Evolutionary conservation across 2,113 vertebrate species (phyloP).

Genomic region (Saguinus midas): DNA sequence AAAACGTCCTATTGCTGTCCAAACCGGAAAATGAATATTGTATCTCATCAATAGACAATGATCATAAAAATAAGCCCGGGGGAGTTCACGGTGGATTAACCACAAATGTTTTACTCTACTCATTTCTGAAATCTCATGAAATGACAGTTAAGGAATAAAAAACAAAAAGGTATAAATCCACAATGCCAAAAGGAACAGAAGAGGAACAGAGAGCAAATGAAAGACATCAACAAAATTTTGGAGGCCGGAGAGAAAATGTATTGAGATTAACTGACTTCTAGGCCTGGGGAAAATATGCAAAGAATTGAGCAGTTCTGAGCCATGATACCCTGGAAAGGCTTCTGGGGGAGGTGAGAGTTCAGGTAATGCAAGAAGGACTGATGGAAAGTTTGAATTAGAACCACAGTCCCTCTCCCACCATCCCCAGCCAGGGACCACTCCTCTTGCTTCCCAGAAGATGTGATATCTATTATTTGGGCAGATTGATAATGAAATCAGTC

Average conservation of each 20-base stretch:
- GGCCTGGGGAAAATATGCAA: not conserved
- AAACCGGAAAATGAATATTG: slow-evolving; percentile 9
- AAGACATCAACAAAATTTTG: not conserved
- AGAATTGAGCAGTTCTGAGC: not conserved
- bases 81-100: slow-evolving; percentile 40
- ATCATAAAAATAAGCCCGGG: slow-evolving; percentile 38
- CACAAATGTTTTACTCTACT: not conserved
- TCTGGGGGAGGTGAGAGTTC: not conserved
- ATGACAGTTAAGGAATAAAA: slow-evolving; percentile 11
- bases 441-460: not conserved
- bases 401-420: not conserved
- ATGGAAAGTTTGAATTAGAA: not conserved
- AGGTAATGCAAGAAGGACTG: not conserved
- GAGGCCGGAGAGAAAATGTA: not conserved
- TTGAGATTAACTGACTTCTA: not conserved
- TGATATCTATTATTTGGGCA: not conserved
- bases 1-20: slow-evolving; percentile 21
- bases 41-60: slow-evolving; percentile 18
- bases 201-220: not conserved
- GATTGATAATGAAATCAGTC: not conserved
- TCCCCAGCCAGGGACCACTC: not conserved
- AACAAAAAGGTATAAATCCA: not conserved
- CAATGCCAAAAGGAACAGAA: not conserved
- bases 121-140: slow-evolving; percentile 7
- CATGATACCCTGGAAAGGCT: not conserved